phyloP scores from a whole-genome alignment of 2,113 vertebrate genomes.

The Leptobrachium ailaonicum region DNA sequence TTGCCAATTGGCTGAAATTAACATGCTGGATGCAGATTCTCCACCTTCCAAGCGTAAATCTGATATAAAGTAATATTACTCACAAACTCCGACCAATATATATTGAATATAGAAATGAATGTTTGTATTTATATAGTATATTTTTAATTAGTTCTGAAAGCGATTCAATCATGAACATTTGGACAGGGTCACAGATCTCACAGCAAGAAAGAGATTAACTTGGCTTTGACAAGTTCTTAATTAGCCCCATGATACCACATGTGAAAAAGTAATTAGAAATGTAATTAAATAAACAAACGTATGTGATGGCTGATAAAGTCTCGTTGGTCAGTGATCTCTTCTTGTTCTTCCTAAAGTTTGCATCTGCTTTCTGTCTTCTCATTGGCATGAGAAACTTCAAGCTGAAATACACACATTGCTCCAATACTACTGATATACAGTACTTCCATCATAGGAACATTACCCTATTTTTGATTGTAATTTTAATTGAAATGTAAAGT shows the following conservation, averaged over 20 bases:
- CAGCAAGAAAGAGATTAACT: conserved; percentile 44
- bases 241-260: conserved; percentile 40
- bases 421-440: too few relatives aligned
- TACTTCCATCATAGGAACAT: too few relatives aligned
- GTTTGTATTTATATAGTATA: neutral
- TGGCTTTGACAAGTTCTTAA: conserved; percentile 47
- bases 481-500: too few relatives aligned
- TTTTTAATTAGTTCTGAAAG: conserved; percentile 29
- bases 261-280: conserved; percentile 42
- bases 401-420: too few relatives aligned
- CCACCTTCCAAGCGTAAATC: too few relatives aligned
- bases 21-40: too few relatives aligned
- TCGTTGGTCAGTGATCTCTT: conserved; percentile 16
- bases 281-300: conserved; percentile 47
- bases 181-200: conserved; percentile 40
- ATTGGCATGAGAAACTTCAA: too few relatives aligned
- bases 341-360: conserved; percentile 5
- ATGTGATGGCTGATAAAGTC: conserved; percentile 25
- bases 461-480: too few relatives aligned
- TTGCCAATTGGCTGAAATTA: too few relatives aligned
- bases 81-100: too few relatives aligned
- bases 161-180: conserved; percentile 28
- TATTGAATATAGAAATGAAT: neutral
- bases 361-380: neutral
- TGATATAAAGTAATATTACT: too few relatives aligned